Conservation (phyloP, 2,797 vertebrate genomes). For the Eidolon dupreanum region DNA sequence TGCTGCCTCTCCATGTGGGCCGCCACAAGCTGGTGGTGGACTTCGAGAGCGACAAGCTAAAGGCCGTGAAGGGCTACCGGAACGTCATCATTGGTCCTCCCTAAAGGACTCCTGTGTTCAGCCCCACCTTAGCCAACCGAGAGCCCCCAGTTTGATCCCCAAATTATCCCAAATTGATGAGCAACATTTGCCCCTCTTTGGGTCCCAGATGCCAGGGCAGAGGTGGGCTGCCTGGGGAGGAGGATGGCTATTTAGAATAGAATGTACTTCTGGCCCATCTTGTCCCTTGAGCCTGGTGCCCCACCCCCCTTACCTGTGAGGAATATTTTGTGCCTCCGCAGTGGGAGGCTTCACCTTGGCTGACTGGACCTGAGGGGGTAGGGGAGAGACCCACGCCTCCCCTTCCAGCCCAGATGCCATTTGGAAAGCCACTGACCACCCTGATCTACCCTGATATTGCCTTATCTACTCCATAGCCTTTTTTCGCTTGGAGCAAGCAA, state of each 20-base stretch:
- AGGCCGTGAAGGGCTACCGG: conserved; percentile 92
- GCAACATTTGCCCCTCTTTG: neutral
- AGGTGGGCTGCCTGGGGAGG: neutral
- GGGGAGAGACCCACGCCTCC: neutral
- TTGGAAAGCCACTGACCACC: neutral
- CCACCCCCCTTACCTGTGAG: neutral
- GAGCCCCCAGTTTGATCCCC: neutral
- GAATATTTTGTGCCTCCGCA: neutral
- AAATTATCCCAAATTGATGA: neutral
- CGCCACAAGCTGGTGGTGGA: conserved; percentile 93
- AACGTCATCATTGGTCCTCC: conserved; percentile 90
- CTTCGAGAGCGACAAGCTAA: conserved; percentile 93
- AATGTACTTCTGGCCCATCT: neutral
- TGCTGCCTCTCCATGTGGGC: conserved; percentile 89
- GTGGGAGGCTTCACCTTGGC: neutral
- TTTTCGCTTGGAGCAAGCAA: neutral
- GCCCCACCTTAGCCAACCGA: neutral
- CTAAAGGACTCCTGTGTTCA: neutral
- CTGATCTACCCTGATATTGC: neutral
- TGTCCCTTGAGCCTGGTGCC: neutral
- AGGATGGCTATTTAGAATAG: neutral
- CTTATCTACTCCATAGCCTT: neutral
- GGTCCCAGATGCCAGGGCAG: neutral
- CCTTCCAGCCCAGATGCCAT: neutral
- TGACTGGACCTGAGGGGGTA: neutral